Evolutionary conservation across 1,140 invertebrate genomes (phyloP).

Genomic region (Vanessa atalanta): DNA sequence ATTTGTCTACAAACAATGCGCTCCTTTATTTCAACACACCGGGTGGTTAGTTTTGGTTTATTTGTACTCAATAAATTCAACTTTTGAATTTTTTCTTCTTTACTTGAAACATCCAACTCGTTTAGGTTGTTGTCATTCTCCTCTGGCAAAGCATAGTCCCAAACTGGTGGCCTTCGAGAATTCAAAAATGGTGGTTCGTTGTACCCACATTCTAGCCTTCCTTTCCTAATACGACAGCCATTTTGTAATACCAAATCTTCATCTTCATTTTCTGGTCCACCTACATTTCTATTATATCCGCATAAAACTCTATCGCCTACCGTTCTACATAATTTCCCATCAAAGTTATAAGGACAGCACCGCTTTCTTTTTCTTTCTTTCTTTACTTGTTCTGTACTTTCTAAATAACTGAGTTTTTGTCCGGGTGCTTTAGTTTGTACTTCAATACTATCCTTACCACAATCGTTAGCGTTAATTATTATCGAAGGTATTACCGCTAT

Average conservation of each 20-base stretch:
- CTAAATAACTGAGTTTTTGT: background rate
- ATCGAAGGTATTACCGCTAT: background rate
- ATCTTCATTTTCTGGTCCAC: constrained; percentile 36
- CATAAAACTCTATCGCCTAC: constrained; percentile 65
- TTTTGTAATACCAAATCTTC: constrained; percentile 40
- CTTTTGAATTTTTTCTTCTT: constrained; percentile 7
- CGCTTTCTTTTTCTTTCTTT: constrained; percentile 40
- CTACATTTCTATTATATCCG: constrained; percentile 64
- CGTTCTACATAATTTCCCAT: constrained; percentile 53
- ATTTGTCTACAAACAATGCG: constrained; percentile 54
- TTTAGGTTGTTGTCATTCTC: constrained; percentile 6
- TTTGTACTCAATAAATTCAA: background rate
- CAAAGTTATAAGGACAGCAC: constrained; percentile 69
- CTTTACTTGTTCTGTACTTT: constrained; percentile 11
- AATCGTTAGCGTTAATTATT: background rate
- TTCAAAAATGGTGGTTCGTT: constrained; percentile 51
- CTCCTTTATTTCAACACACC: constrained; percentile 53
- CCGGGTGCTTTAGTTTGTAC: background rate
- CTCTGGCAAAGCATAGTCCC: constrained; percentile 33
- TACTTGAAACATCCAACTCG: background rate
- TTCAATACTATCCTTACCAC: constrained; percentile 8
- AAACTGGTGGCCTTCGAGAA: constrained; percentile 53
- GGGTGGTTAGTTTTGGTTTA: constrained; percentile 34
- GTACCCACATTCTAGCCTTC: constrained; percentile 70
- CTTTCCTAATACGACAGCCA: constrained; percentile 54